A percentile compares a stretch with the other conserved stretches of the same genome.
These are phyloP conservation scores for Eulemur rubriventer DNA, from an alignment of 2,797 vertebrate species.

Conservation along the genomic window DNA sequence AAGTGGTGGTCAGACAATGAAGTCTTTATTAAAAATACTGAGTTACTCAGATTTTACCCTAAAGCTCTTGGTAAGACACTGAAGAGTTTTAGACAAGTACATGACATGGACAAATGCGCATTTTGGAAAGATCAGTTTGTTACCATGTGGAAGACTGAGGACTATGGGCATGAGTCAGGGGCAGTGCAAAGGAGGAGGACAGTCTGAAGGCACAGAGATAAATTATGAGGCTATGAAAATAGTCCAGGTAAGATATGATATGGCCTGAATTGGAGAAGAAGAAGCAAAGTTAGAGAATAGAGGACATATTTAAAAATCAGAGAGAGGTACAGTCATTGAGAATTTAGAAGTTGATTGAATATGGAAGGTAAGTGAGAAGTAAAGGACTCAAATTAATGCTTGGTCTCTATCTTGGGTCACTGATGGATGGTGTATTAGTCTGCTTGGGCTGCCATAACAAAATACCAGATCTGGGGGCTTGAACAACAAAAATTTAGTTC, in stretches of 20 bases:
- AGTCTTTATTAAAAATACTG: not conserved
- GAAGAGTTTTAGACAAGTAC: not conserved
- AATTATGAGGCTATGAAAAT: not conserved
- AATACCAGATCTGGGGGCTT: not conserved
- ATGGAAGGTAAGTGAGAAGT: not conserved
- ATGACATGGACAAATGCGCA: not conserved
- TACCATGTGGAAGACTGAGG: not conserved
- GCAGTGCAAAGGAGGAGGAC: not conserved
- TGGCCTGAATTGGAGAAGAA: not conserved
- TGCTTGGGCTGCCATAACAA: not conserved
- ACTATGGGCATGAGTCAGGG: rapidly evolving
- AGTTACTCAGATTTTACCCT: not conserved
- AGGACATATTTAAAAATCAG: not conserved
- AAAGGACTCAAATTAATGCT: not conserved
- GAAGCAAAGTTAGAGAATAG: not conserved
- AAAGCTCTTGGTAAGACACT: not conserved
- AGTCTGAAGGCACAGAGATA: not conserved
- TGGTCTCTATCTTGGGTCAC: not conserved
- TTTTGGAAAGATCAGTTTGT: not conserved
- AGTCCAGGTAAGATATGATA: not conserved
- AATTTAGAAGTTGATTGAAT: not conserved
- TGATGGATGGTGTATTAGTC: not conserved
- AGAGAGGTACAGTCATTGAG: not conserved
- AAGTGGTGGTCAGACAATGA: not conserved
- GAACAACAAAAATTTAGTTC: not conserved